These are phyloP conservation scores for Probosciger aterrimus DNA, from an alignment of 2,113 vertebrate species.

Conservation along the genomic window DNA sequence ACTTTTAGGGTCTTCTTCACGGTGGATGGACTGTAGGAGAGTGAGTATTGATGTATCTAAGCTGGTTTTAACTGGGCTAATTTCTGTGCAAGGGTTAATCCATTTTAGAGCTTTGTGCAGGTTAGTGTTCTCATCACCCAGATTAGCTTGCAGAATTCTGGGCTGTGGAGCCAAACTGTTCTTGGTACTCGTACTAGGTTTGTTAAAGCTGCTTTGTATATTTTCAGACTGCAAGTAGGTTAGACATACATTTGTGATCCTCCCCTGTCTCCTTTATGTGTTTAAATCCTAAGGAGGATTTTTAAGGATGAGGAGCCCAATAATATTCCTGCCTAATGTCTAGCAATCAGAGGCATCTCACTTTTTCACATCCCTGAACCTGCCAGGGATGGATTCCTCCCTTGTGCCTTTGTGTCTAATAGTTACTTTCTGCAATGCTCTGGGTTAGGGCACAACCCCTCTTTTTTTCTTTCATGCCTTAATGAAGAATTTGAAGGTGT, in stretches of 20 bases:
- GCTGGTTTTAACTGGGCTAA: not conserved
- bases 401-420: not conserved
- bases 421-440: not conserved
- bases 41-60: not conserved
- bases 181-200: not conserved
- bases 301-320: not conserved
- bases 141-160: not conserved
- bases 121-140: not conserved
- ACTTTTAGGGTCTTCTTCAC: not conserved
- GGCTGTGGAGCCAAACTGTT: not conserved
- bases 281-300: not conserved
- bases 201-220: not conserved
- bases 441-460: not conserved
- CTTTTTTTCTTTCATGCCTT: not conserved
- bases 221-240: not conserved
- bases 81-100: not conserved
- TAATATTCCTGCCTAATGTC: not conserved
- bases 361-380: not conserved
- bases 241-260: not conserved
- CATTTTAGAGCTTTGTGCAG: not conserved
- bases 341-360: not conserved
- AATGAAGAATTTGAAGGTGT: not conserved
- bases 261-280: not conserved
- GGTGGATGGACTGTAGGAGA: not conserved
- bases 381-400: not conserved